Percentiles rank a stretch among this genome's conserved stretches.
Evolutionary conservation across 2,113 vertebrate species (phyloP).

Genomic region (Callorhinus ursinus): DNA sequence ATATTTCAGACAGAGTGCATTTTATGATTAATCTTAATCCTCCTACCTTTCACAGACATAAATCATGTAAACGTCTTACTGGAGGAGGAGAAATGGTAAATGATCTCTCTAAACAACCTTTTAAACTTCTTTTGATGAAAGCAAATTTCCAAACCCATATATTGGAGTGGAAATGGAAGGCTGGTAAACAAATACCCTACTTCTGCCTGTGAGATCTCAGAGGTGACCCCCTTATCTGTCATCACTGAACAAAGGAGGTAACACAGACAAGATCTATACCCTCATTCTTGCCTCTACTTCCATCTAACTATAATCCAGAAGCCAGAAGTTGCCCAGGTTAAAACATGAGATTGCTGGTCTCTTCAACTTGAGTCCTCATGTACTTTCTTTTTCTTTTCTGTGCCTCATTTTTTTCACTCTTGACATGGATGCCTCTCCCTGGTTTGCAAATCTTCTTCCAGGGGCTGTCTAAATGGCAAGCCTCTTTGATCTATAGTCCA

Average conservation of each 20-base stretch:
- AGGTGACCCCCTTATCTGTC: not conserved
- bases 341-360: not conserved
- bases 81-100: not conserved
- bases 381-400: constrained; percentile 50
- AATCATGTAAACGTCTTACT: constrained; percentile 38
- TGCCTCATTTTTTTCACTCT: constrained; percentile 43
- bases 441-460: constrained; percentile 73
- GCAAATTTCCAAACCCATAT: constrained; percentile 11
- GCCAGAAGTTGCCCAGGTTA: not conserved
- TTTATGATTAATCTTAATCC: constrained; percentile 64
- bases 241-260: not conserved
- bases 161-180: not conserved
- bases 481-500: constrained; percentile 65
- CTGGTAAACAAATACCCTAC: not conserved
- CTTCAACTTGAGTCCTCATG: not conserved
- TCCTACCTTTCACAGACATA: not conserved
- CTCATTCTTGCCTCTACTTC: not conserved
- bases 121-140: constrained; percentile 4
- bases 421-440: constrained; percentile 54
- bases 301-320: not conserved
- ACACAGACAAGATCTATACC: not conserved
- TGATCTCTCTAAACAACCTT: constrained; percentile 30
- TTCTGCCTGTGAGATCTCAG: not conserved
- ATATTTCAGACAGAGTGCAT: constrained; percentile 41
- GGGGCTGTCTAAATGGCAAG: constrained; percentile 58